Conservation (phyloP, 2,888 invertebrate genomes). For the Apeira syringaria region DNA sequence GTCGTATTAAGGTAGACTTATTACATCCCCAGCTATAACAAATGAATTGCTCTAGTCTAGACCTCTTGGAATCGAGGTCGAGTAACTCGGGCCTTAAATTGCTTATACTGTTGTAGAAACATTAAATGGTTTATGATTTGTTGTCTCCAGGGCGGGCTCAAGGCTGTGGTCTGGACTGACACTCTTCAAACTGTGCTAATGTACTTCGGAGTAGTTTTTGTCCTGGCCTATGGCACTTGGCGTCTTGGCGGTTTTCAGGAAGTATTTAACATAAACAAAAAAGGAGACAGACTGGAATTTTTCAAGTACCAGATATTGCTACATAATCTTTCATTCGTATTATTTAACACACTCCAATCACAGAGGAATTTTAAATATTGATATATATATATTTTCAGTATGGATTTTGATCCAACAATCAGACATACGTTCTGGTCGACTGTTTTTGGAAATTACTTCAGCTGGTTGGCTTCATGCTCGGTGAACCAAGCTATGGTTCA, state of each 20-base stretch:
- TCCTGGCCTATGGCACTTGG: conserved; percentile 86
- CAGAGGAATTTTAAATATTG: too few relatives aligned
- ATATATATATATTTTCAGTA: conserved; percentile 85
- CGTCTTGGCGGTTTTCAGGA: conserved; percentile 85
- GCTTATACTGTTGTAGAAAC: conserved; percentile 6
- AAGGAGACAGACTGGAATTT: conserved; percentile 87
- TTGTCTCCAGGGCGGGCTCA: conserved; percentile 88
- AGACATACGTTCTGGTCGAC: conserved; percentile 93
- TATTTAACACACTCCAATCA: too few relatives aligned
- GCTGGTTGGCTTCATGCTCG: conserved; percentile 91
- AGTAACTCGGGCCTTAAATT: conserved; percentile 25
- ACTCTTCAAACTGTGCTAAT: conserved; percentile 89
- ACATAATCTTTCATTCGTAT: too few relatives aligned
- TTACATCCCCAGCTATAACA: conserved; percentile 39
- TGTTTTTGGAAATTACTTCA: conserved; percentile 90
- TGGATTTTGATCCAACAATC: conserved; percentile 88
- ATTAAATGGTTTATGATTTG: too few relatives aligned
- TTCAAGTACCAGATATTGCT: too few relatives aligned
- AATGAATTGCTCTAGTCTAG: conserved; percentile 43
- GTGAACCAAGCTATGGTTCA: conserved; percentile 96
- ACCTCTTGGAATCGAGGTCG: conserved; percentile 41
- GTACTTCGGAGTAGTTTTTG: conserved; percentile 87
- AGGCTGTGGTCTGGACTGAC: conserved; percentile 93
- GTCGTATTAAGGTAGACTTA: conserved; percentile 38
- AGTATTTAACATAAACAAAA: conserved; percentile 84